Base-by-base conservation (phyloP, 2,113 vertebrate genomes). In the Pseudolaguvia tuberculata region DNA sequence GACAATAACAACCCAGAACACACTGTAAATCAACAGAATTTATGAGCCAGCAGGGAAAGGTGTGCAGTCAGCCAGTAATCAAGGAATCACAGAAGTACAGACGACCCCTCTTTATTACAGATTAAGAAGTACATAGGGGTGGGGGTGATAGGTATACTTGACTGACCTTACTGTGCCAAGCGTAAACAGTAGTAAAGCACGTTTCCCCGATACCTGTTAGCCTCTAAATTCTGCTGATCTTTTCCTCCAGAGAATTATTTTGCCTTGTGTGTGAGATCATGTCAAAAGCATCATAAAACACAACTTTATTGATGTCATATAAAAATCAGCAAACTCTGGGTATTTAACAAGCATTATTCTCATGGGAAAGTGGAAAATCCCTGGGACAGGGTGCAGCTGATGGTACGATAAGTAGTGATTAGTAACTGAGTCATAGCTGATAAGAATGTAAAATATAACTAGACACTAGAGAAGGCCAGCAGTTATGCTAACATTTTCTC, bases 1-100 rank as follows among this genome's bases (percentile, higher is more conserved):
- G 75, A 82, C 86, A 84, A 87, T 87, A 4, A 87, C 85, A 79
- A 83, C 79, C 70, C 35, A 78, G 81, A 67, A 77, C 48, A 45
- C 58, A 57, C 78, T 59, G 77, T 79, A 82, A 79, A 80, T 82
- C 72, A 69, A 66, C 47, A 67, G 47, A 62, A 78, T 50, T 66
- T 82, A 45, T 79, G 59, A 82, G 62, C 65, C 78, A 77, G 75
- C 58, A 78, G 72, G 42, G 50, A 72, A 79, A 79, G 61, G 66
- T 47, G 73, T 81, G 76, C 66, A 53, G 78, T 78, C 66, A 55
- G 77, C 12, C 65, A 10, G 35, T 65, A 51, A 51, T 27, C 5
- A 50, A 57, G 70, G 75, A 70, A 70, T 77, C 53, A 29, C 29
- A 29, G 71, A 70, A 48, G 70, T 39, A n/a, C 31, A 73, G 56